Conservation (phyloP, 2,797 vertebrate species). For the Odontamblyopus rebecca region DNA sequence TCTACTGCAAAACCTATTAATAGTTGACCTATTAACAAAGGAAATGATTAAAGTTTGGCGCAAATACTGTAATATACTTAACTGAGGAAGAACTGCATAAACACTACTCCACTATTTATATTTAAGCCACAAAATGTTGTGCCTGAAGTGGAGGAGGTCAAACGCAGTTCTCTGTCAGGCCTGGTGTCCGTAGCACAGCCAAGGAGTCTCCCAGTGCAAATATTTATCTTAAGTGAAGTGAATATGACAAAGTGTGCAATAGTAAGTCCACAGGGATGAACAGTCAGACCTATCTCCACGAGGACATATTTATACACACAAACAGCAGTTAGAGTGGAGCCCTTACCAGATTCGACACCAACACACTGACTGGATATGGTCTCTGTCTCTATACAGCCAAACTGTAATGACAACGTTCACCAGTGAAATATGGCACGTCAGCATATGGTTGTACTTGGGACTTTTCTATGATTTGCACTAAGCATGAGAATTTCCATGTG, state of each 20-base stretch:
- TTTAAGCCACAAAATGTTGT: background rate
- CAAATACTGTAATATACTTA: background rate
- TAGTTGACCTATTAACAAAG: background rate
- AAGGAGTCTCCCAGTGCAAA: slow-evolving; percentile 50
- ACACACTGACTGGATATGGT: slow-evolving; percentile 49
- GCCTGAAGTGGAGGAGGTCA: background rate
- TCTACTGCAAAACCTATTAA: background rate
- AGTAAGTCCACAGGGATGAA: slow-evolving; percentile 42
- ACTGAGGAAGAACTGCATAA: background rate
- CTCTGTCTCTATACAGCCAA: slow-evolving; percentile 18
- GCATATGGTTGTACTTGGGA: slow-evolving; percentile 49
- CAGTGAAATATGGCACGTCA: slow-evolving; percentile 35
- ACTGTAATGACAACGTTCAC: slow-evolving; percentile 25
- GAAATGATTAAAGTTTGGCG: background rate
- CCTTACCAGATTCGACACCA: slow-evolving; percentile 42
- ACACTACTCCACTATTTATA: background rate
- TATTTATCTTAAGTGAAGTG: slow-evolving; percentile 62
- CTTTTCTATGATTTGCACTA: slow-evolving; percentile 36
- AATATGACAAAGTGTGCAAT: slow-evolving; percentile 57
- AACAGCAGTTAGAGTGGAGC: slow-evolving; percentile 48
- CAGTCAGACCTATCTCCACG: slow-evolving; percentile 48
- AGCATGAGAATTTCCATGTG: slow-evolving; percentile 52
- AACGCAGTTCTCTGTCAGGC: slow-evolving; percentile 11
- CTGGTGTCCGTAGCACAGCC: slow-evolving; percentile 34
- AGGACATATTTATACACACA: slow-evolving; percentile 67